Evolutionary conservation across 2,113 vertebrate species (phyloP).

Genomic region (Trachemys scripta): DNA sequence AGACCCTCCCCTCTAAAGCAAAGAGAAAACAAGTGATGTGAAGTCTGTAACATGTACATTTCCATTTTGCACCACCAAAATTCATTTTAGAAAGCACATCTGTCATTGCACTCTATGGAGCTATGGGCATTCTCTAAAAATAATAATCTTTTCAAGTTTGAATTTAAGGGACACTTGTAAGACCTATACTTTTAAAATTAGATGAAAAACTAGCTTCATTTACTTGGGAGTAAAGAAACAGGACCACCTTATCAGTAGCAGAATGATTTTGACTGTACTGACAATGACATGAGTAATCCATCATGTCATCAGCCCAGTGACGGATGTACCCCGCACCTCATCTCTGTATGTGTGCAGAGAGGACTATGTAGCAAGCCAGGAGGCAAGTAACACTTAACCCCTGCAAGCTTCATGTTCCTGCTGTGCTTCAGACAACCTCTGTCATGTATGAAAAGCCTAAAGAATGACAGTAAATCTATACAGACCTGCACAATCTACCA

Average conservation of each 20-base stretch:
- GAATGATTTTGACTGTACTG: conserved; percentile 85
- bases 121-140: not conserved
- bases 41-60: not conserved
- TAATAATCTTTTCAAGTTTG: conserved; percentile 27
- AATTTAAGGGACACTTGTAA: conserved; percentile 33
- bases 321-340: conserved; percentile 78
- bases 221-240: conserved; percentile 73
- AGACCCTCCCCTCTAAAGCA: not conserved
- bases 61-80: not conserved
- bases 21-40: not conserved
- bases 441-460: conserved; percentile 73
- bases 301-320: conserved; percentile 86
- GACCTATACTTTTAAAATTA: conserved; percentile 49
- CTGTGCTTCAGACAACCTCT: conserved; percentile 77
- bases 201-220: conserved; percentile 73
- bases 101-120: not conserved
- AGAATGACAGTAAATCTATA: conserved; percentile 89
- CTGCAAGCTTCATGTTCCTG: conserved; percentile 78
- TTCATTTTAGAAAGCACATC: not conserved
- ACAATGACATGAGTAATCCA: conserved; percentile 88
- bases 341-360: conserved; percentile 79
- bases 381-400: conserved; percentile 87
- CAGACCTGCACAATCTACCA: conserved; percentile 79
- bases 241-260: conserved; percentile 82
- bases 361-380: conserved; percentile 78